Evolutionary conservation across 2,888 invertebrate species (phyloP), one percentile per base, ranked within the genome.

Genomic region (Lasioglossum morio): DNA sequence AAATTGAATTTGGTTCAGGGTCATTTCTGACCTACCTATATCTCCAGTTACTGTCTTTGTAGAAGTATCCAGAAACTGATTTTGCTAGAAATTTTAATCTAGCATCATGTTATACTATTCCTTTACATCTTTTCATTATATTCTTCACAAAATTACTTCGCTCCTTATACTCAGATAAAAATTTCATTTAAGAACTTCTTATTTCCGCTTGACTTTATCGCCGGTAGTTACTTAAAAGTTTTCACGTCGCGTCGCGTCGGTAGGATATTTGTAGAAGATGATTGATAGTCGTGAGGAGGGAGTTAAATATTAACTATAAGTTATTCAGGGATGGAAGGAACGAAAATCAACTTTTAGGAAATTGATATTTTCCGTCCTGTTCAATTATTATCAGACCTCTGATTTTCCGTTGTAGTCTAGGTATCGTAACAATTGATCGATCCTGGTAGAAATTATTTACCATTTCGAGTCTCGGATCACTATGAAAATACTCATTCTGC

Each of bases 261-360:
- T 27, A 27, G 27, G 60, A 30, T 60, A 60, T 60, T 30, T 27
- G 27, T 27, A 27, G 60, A 30, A 60, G 27, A 27, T 27, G 60
- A 53, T 53, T 53, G 53, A 53, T n/a, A n/a, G 27, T 27, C 60
- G 14, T 27, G 27, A 27, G 27, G 14, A 60, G 27, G 27, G 27
- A 27, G 27, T 27, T 4, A 14, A 27, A 60, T 27, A 60, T 60
- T 27, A 27, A 60, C 27, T 27, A 1, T 3, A 34, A 40, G 34
- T 76, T 75, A n/a, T 14, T 16, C n/a, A 43, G 66, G 48, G 14
- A 37, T 34, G 12, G 43, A 72, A 75, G 48, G 40, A 82, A 69
- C n/a, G 16, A 19, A 19, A 34, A 37, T n/a, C 72, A 23, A 82
- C 53, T 72, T 76, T 82, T 79, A 14, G 16, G 14, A 48, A 34